These are phyloP conservation scores for Cygnus olor DNA, from an alignment of 2,797 vertebrate species.

Conservation along the genomic window DNA sequence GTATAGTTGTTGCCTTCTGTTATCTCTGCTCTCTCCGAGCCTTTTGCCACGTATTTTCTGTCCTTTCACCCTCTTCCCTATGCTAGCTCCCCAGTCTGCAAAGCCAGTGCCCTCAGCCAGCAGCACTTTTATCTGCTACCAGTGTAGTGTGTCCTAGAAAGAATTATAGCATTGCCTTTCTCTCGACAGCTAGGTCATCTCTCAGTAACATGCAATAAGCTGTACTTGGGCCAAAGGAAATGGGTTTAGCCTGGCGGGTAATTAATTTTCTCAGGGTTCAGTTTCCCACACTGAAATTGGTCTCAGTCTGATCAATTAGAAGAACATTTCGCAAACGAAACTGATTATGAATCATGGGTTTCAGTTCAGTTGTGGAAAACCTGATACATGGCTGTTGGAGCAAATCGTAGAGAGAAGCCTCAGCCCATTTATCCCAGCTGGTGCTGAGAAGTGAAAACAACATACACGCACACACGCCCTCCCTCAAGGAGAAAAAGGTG, in stretches of 20 bases:
- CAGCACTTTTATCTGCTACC: slow-evolving; percentile 52
- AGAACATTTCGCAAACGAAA: slow-evolving; percentile 59
- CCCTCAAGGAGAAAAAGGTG: not conserved
- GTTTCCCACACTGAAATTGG: slow-evolving; percentile 70
- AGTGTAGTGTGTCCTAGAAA: slow-evolving; percentile 54
- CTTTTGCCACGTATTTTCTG: slow-evolving; percentile 18
- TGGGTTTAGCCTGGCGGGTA: slow-evolving; percentile 71
- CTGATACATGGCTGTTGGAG: slow-evolving; percentile 29
- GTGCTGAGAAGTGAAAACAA: not conserved
- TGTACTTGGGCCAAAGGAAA: slow-evolving; percentile 72
- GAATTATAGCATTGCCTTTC: slow-evolving; percentile 65
- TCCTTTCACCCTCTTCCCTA: slow-evolving; percentile 4
- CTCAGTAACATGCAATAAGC: slow-evolving; percentile 68
- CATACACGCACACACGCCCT: not conserved
- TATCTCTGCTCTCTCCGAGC: not conserved
- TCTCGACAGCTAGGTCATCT: slow-evolving; percentile 58
- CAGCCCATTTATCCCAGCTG: slow-evolving; percentile 18
- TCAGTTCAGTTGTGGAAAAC: slow-evolving; percentile 51
- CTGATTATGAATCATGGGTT: slow-evolving; percentile 63
- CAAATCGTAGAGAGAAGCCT: slow-evolving; percentile 7
- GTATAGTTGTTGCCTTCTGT: slow-evolving; percentile 26
- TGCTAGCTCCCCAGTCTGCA: not conserved
- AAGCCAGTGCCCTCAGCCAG: slow-evolving; percentile 41
- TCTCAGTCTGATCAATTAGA: slow-evolving; percentile 73
- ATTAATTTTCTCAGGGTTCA: slow-evolving; percentile 71